Percentiles rank a stretch among this genome's conserved stretches.
Evolutionary conservation across 2,888 invertebrate species (phyloP).

Genomic region (Lasioglossum villosulum): DNA sequence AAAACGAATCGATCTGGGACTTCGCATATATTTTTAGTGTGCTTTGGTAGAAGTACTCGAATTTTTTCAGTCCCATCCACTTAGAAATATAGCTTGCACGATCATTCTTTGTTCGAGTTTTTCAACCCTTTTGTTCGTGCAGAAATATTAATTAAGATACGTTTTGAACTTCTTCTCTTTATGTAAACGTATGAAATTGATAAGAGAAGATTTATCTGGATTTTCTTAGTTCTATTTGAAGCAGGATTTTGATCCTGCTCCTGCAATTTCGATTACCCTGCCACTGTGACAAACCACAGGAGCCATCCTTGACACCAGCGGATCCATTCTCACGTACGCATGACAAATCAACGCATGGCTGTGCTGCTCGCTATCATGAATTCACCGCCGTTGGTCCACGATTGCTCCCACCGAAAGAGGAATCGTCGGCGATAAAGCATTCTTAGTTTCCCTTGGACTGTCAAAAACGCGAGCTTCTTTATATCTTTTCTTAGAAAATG

Average conservation of each 20-base stretch:
- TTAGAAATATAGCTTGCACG: background rate
- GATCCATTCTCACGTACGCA: constrained; percentile 19
- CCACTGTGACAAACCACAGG: background rate
- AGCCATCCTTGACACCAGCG: background rate
- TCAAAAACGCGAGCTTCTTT: background rate
- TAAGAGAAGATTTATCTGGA: background rate
- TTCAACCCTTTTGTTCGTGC: no score
- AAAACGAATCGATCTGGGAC: background rate
- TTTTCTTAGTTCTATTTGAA: background rate
- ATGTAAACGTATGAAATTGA: background rate
- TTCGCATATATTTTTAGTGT: background rate
- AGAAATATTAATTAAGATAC: background rate
- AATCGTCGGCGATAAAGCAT: constrained; percentile 47
- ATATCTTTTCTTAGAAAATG: no score
- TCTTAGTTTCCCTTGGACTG: constrained; percentile 30
- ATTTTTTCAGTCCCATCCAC: background rate
- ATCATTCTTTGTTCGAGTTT: no score
- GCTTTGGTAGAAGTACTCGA: background rate
- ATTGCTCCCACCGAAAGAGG: constrained; percentile 19
- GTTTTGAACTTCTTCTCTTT: no score
- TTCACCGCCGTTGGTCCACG: constrained; percentile 8
- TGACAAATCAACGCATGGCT: constrained; percentile 6
- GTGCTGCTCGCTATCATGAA: constrained; percentile 3
- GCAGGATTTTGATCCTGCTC: background rate
- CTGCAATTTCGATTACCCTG: constrained; percentile 2